Base-by-base conservation (phyloP, 1,140 invertebrate genomes). In the Drosophila novamexicana region DNA sequence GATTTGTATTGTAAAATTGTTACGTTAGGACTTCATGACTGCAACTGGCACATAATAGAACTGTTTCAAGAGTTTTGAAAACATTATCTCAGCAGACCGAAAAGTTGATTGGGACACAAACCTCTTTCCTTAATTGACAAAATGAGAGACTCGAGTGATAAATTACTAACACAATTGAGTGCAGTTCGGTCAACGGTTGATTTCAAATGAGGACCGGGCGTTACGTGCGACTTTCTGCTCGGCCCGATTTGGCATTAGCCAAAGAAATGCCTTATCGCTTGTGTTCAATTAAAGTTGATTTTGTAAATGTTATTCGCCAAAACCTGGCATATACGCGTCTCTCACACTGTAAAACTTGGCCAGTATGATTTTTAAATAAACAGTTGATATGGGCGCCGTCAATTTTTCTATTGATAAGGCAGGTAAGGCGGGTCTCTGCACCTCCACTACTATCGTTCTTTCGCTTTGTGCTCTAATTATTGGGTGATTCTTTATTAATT, bases 211-310 rank as follows among this genome's bases (percentile, higher is more conserved):
- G 63, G 68, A 50, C 16, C 50, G 45, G 10, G 53, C 52, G 57
- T 62, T 65, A 65, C 61, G 50, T 37, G 22, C 18, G 44, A 66
- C 44, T 47, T 40, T 53, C 39, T 49, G 42, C 16, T 45, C 75
- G 64, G 29, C 70, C 67, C 81, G 63, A 83, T 81, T 84, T 84
- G 77, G 80, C 39, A 84, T 81, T 68, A 77, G 63, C 47, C 58
- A 22, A 72, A 69, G 72, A 74, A 82, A 86, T 47, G 61, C 54
- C 74, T 89, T 89, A 89, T 89, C 84, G 47, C 72, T 5, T 18
- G 61, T 79, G 79, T 81, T 84, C 77, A 82, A 89, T 89, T 78
- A 66, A 59, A 83, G 77, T 89, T 89, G 77, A 81, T 78, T 84
- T 89, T 89, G 77, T 89, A 84, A 84, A 53, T 16, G 72, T 72